Evolutionary conservation across 2,888 invertebrate genomes (phyloP), one percentile per base, ranked within the genome.

Genomic region (Cepaea hortensis): DNA sequence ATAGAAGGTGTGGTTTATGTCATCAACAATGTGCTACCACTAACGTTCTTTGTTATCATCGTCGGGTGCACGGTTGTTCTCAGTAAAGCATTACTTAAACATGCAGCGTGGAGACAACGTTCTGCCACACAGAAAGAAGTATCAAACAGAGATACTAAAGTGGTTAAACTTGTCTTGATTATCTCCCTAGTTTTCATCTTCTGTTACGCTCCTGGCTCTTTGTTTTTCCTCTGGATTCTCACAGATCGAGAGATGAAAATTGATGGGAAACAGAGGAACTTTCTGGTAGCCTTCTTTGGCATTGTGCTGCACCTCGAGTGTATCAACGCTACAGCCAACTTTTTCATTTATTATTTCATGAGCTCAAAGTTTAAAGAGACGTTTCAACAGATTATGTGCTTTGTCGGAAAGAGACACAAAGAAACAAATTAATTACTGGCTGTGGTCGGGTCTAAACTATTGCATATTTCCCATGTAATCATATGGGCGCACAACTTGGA

Each of bases 261-360:
- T 35, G 35, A 35, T 35, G 35, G 35, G 35, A 35, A 6, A 23
- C 65, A 81, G 35, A 65, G 5, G 5, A 81, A 81, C 48, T 3
- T 62, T 7, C 2, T 62, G 2, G 11, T 81, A 20, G 48, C 81
- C 3, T 3, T 11, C 23, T 15, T 81, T 9, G 35, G 65, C 1
- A 0, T 81, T 5, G 5, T 81, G 15, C 18, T 81, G 0, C 81
- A 81, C 5, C 81, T 81, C 9, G 81, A 81, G 13, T 20, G 65
- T 18, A 81, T 81, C 46, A 81, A 81, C 81, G 81, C 81, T 23
- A 48, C 46, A 4, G 81, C 68, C 3, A 81, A 81, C 18, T 81
- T 81, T 46, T 81, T 81, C 48, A 65, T 81, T 68, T 35, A 35
- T 35, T 1, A 1, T 35, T 35, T 1, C 35, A 35, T 35, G 35